A percentile compares a stretch with the other conserved stretches of the same genome.
Evolutionary conservation across 2,113 vertebrate species (phyloP).

Genomic region (Barnardius zonarius): DNA sequence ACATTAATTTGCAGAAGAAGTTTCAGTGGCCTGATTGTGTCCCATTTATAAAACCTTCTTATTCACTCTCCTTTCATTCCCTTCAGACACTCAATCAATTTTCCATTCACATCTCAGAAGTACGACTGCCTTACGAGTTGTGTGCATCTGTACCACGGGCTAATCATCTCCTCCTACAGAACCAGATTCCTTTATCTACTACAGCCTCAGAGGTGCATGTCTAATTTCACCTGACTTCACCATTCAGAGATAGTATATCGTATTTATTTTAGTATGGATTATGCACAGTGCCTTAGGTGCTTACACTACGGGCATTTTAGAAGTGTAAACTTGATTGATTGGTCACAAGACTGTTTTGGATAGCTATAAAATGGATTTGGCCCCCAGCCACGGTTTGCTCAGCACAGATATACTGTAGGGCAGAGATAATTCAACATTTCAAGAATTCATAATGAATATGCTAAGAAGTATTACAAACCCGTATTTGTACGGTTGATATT

Average conservation of each 20-base stretch:
- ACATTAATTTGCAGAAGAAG: background rate
- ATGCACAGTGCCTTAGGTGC: slow-evolving; percentile 21
- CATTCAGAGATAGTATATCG: background rate
- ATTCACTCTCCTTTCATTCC: background rate
- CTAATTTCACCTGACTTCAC: slow-evolving; percentile 46
- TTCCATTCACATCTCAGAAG: background rate
- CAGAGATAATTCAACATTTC: slow-evolving; percentile 37
- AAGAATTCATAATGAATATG: slow-evolving; percentile 53
- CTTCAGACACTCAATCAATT: slow-evolving; percentile 26
- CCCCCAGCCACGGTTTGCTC: slow-evolving; percentile 41
- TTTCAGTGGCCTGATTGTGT: background rate
- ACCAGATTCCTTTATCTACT: background rate
- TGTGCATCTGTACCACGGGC: background rate
- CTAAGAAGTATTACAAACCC: slow-evolving; percentile 48
- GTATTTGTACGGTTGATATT: background rate
- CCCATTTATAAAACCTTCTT: background rate
- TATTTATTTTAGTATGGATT: slow-evolving; percentile 42
- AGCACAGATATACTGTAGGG: slow-evolving; percentile 20
- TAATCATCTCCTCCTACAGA: background rate
- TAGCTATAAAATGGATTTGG: slow-evolving; percentile 67
- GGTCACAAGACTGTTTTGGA: slow-evolving; percentile 63
- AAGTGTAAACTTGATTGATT: slow-evolving; percentile 63
- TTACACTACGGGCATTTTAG: slow-evolving; percentile 7
- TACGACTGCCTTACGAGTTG: background rate
- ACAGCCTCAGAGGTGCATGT: slow-evolving; percentile 23